Base-by-base conservation (phyloP, 2,888 invertebrate species). In the Patella pellucida region DNA sequence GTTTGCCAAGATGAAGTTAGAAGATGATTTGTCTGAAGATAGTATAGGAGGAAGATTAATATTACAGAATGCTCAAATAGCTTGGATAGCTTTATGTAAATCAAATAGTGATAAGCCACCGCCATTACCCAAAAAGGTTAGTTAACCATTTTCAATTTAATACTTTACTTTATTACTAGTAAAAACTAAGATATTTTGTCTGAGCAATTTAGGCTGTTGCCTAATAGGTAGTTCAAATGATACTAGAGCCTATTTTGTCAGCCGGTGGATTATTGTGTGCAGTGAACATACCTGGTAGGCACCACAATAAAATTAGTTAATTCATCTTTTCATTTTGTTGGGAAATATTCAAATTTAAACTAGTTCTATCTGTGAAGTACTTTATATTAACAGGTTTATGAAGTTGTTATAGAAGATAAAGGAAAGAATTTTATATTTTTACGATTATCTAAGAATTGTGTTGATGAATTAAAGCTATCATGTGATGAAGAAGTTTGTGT, bases 31-130 rank as follows among this genome's bases (percentile, higher is more conserved):
- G 68, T 95, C 95, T 0, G 96, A 96, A 89, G 96, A 96, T 88
- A 95, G 95, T 3, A 94, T 95, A 15, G 95, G 95, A 71, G 96
- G 96, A 0, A 93, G 95, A 50, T 92, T 96, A 16, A 94, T 96
- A 78, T 91, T 96, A 19, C 94, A 94, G 86, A 95, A 95, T 85
- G 95, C 95, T 87, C 94, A 93, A 78, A 93, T 93, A 62, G 94
- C 95, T 11, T 93, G 94, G 78, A 90, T 95, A 71, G 93, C 86
- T 11, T 85, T 86, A 19, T 62, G 19, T 62, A 62, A 62, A 62
- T 62, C 62, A 12, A 62, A 62, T 62, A 62, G 23, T 23, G 62
- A 62, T 23, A 62, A 62, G 62, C 41, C 41, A 41, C 31, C 31
- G 31, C 23, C 62, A 62, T 62, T 62, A 62, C 62, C 62, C 14